Conservation (phyloP, 2,888 invertebrate genomes). For the Scaptomyza parva region DNA sequence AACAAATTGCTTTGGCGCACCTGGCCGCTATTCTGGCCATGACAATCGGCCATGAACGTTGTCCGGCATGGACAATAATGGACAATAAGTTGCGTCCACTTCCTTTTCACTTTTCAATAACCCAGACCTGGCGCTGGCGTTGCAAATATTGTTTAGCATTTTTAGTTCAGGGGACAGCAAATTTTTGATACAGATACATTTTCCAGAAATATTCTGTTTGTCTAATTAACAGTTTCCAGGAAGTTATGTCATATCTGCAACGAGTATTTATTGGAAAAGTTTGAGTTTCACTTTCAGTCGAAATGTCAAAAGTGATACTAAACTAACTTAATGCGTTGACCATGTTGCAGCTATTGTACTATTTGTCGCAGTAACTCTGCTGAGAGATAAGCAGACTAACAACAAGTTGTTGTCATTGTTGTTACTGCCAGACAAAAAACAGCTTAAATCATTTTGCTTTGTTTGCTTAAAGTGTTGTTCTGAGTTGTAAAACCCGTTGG, state of each 20-base stretch:
- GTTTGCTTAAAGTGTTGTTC: constrained; percentile 3
- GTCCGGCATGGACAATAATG: neutral
- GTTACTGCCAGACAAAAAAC: no score
- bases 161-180: no score
- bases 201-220: neutral
- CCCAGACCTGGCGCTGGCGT: no score
- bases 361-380: neutral
- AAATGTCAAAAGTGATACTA: neutral
- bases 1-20: constrained; percentile 28
- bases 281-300: no score
- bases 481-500: constrained; percentile 14
- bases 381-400: neutral
- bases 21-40: constrained; percentile 1
- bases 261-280: constrained; percentile 6
- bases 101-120: no score
- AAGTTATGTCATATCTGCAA: neutral
- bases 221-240: neutral
- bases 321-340: neutral
- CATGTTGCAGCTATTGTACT: neutral
- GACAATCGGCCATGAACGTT: neutral
- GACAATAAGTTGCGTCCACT: neutral
- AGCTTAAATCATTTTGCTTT: constrained; percentile 18
- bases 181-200: no score
- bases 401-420: constrained; percentile 4
- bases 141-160: no score